A percentile compares a stretch with the other conserved stretches of the same genome.
phyloP scores from a whole-genome alignment of 1,140 invertebrate species.

The Pentalonia nigronervosa region DNA sequence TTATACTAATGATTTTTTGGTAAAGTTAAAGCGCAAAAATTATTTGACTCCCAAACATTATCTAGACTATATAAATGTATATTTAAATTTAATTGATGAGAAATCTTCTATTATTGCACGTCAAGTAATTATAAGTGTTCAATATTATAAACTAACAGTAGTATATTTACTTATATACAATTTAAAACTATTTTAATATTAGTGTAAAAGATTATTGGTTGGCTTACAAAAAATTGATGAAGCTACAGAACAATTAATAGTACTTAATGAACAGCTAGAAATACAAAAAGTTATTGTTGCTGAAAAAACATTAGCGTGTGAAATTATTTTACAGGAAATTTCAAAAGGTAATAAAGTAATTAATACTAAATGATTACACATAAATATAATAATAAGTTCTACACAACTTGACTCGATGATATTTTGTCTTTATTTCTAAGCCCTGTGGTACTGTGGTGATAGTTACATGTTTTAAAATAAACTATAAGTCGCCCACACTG shows the following conservation, averaged over 20 bases:
- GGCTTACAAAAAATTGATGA: constrained; percentile 82
- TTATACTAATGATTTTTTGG: constrained; percentile 77
- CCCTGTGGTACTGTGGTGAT: background rate
- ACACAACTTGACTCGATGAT: background rate
- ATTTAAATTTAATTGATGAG: constrained; percentile 76
- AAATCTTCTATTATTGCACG: constrained; percentile 72
- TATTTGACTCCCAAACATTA: constrained; percentile 91
- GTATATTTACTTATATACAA: background rate
- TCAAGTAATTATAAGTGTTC: constrained; percentile 66
- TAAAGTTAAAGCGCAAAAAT: constrained; percentile 77
- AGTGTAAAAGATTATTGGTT: constrained; percentile 74
- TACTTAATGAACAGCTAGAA: constrained; percentile 77
- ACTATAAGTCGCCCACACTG: background rate
- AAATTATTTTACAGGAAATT: constrained; percentile 75
- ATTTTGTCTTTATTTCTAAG: background rate
- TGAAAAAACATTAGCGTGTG: constrained; percentile 78
- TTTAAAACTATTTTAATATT: background rate
- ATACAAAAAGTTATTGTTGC: constrained; percentile 79
- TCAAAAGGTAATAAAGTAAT: constrained; percentile 61
- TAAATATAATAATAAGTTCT: background rate
- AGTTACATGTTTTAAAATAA: background rate
- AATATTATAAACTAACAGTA: background rate
- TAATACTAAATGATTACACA: background rate
- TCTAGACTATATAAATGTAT: constrained; percentile 83
- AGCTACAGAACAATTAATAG: constrained; percentile 75